These are phyloP conservation scores for Trachelus iudaicus DNA, from an alignment of 2,888 invertebrate genomes.

Conservation along the genomic window DNA sequence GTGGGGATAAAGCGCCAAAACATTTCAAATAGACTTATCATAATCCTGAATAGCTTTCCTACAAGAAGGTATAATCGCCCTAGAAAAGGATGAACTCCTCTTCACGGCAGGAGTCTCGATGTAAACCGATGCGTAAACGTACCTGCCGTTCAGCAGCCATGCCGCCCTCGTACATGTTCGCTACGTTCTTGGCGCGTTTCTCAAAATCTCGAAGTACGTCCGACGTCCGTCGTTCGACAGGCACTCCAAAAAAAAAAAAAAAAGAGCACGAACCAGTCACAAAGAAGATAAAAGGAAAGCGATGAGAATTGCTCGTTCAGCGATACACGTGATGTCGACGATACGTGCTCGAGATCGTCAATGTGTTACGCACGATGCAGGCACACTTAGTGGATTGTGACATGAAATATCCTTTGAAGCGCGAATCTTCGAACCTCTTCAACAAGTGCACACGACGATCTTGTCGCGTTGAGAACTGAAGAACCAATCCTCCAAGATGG, in stretches of 20 bases:
- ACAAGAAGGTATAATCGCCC: background rate
- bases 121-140: conserved; percentile 30
- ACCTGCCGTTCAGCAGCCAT: conserved; percentile 62
- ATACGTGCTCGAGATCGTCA: background rate
- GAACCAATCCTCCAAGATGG: background rate
- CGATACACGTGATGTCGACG: background rate
- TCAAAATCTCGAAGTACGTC: background rate
- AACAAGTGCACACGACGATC: background rate
- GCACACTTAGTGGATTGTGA: background rate
- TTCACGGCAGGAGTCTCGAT: background rate
- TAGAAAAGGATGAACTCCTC: background rate
- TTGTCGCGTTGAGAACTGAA: background rate
- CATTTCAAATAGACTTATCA: background rate
- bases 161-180: conserved; percentile 61
- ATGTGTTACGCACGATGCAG: background rate
- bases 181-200: background rate
- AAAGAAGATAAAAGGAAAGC: background rate
- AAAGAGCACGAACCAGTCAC: background rate
- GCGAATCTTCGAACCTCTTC: background rate
- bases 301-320: background rate
- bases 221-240: background rate
- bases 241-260: background rate
- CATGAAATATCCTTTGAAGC: background rate
- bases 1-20: background rate
- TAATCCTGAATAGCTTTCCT: background rate